These are phyloP conservation scores for Diarsia dahlii DNA, from an alignment of 2,888 invertebrate genomes.

Conservation along the genomic window DNA sequence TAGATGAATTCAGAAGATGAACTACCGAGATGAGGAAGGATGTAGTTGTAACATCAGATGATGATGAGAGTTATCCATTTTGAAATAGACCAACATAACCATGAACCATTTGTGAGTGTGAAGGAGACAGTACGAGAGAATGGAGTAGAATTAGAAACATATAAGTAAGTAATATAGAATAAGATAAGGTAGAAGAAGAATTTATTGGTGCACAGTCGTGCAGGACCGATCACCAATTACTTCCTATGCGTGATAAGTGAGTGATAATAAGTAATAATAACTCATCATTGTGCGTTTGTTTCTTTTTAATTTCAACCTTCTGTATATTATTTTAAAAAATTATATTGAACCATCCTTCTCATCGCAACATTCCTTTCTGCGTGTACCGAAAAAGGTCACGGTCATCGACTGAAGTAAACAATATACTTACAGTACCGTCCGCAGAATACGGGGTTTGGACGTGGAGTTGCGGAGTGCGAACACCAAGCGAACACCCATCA, in stretches of 20 bases:
- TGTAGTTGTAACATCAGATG: not conserved
- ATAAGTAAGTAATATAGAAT: not conserved
- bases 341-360: not conserved
- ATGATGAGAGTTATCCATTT: not conserved
- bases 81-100: not conserved
- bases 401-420: conserved; percentile 4
- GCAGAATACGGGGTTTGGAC: not conserved
- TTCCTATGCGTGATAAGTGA: not conserved
- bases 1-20: not conserved
- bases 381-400: conserved; percentile 11
- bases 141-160: not conserved
- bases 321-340: not conserved
- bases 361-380: not conserved
- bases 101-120: not conserved
- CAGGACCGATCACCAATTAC: not conserved
- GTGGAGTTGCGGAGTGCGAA: not conserved
- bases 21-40: no score
- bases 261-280: not conserved
- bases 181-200: not conserved
- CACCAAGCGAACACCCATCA: no score
- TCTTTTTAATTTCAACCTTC: not conserved
- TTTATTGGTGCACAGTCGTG: not conserved
- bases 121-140: not conserved
- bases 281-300: not conserved
- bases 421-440: not conserved